Conservation (phyloP, 2,113 vertebrate species). For the Pholis gunnellus region DNA sequence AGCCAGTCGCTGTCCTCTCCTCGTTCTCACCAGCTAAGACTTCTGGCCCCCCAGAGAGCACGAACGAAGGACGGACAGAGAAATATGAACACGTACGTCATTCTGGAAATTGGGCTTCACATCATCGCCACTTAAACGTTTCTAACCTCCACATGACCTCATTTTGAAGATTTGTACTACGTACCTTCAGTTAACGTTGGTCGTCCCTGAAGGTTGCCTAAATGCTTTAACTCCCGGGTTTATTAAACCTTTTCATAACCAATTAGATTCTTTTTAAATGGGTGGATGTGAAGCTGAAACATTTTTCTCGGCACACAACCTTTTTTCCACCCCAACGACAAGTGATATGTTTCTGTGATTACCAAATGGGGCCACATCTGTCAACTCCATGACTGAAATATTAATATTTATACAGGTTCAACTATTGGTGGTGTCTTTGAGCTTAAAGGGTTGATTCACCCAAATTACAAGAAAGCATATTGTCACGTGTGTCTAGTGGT, state of each 20-base stretch:
- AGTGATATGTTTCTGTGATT: conserved; percentile 22
- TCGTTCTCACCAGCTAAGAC: conserved; percentile 35
- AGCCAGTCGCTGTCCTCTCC: conserved; percentile 42
- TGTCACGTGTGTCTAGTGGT: neutral
- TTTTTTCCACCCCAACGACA: neutral
- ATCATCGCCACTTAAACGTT: conserved; percentile 32
- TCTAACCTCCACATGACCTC: conserved; percentile 20
- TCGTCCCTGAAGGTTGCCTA: neutral
- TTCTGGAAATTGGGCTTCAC: conserved; percentile 19
- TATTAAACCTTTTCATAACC: conserved; percentile 48
- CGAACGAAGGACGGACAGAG: conserved; percentile 39
- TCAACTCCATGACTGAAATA: conserved; percentile 24
- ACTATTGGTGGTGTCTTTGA: neutral
- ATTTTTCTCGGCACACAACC: neutral
- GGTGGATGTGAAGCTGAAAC: conserved; percentile 10
- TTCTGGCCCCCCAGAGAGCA: conserved; percentile 12
- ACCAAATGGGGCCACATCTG: conserved; percentile 24
- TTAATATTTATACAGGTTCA: conserved; percentile 24
- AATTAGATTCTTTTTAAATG: conserved; percentile 44
- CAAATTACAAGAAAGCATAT: neutral
- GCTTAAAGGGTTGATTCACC: neutral
- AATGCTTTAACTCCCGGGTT: conserved; percentile 34
- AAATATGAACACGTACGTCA: conserved; percentile 24
- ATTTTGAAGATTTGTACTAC: conserved; percentile 21
- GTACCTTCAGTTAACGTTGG: conserved; percentile 18